Conservation (phyloP, 2,797 vertebrate genomes). For the Enteromius anoplus region DNA sequence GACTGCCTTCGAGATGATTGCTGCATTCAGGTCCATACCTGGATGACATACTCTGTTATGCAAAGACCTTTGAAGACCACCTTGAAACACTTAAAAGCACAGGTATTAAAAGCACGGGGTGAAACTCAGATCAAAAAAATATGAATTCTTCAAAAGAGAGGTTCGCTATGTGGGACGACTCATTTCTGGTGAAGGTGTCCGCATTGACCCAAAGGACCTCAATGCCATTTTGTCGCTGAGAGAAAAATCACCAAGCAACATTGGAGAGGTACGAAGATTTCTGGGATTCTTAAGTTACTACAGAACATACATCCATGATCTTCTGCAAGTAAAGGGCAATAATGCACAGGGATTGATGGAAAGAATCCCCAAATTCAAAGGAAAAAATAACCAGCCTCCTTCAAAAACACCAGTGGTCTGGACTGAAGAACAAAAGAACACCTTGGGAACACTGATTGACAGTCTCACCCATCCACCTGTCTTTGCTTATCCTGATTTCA, state of each 20-base stretch:
- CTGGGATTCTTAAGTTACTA: constrained; percentile 3
- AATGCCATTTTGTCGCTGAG: neutral
- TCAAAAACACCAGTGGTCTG: neutral
- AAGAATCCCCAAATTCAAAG: neutral
- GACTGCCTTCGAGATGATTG: neutral
- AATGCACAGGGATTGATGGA: neutral
- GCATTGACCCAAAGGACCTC: no score
- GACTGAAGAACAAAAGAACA: neutral
- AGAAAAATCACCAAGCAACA: neutral
- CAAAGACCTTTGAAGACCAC: neutral
- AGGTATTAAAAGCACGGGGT: neutral
- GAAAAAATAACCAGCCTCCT: neutral
- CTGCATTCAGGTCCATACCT: neutral
- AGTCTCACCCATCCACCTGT: neutral
- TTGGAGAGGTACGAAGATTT: neutral
- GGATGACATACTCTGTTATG: neutral
- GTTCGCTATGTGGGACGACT: neutral
- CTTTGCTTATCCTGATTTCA: neutral
- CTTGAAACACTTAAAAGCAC: neutral
- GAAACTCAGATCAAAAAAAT: neutral
- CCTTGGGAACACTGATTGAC: neutral
- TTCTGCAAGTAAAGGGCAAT: no score
- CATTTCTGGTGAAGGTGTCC: neutral
- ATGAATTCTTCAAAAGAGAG: neutral
- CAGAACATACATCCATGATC: neutral